These are phyloP conservation scores for Egretta garzetta DNA, from an alignment of 2,113 vertebrate genomes.

Conservation along the genomic window DNA sequence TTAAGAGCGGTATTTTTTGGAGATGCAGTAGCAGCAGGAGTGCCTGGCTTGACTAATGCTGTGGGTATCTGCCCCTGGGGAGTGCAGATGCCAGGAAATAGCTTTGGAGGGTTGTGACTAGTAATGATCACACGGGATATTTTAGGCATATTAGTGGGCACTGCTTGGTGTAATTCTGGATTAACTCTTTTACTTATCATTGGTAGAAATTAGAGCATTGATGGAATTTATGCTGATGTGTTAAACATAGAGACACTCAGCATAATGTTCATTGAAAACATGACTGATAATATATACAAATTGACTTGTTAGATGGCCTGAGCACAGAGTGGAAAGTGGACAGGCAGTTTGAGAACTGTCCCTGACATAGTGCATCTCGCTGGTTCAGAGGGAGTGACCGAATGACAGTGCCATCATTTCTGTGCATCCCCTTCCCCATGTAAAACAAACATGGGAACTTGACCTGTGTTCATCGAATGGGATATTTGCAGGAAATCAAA, in stretches of 20 bases:
- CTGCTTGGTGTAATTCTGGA: conserved; percentile 16
- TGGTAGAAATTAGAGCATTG: background rate
- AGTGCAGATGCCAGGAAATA: conserved; percentile 62
- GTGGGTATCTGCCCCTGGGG: conserved; percentile 56
- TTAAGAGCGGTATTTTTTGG: conserved; percentile 30
- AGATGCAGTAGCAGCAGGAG: conserved; percentile 45
- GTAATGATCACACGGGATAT: conserved; percentile 57
- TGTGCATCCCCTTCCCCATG: background rate
- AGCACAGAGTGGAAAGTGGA: background rate
- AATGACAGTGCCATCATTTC: background rate
- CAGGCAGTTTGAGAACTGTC: background rate
- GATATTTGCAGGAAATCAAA: background rate
- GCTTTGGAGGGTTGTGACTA: conserved; percentile 43
- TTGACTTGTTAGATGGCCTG: background rate
- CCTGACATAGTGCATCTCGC: background rate
- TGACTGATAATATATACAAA: background rate
- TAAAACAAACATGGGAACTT: background rate
- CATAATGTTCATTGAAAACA: background rate
- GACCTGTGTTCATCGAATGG: background rate
- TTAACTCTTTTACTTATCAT: conserved; percentile 43
- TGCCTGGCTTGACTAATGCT: conserved; percentile 53
- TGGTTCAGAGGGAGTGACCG: background rate
- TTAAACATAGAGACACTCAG: background rate
- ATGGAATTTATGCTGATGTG: background rate
- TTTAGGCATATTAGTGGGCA: conserved; percentile 49